phyloP scores from a whole-genome alignment of 2,797 vertebrate species.

The Neopelma chrysocephalum region DNA sequence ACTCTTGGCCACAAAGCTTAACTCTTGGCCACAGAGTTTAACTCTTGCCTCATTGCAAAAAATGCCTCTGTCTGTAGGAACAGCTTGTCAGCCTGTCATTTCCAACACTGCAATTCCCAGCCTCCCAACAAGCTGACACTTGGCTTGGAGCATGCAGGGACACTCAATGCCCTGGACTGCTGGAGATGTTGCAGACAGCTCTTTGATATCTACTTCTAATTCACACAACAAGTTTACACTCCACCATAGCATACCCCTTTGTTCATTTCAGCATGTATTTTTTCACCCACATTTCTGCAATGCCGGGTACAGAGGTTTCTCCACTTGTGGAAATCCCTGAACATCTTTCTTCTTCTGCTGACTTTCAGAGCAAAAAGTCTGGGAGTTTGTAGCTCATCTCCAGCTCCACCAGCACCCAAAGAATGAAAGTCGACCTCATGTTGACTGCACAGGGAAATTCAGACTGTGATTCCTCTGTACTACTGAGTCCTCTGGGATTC shows the following conservation, averaged over 20 bases:
- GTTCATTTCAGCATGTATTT: neutral
- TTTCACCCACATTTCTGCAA: neutral
- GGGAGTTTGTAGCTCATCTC: neutral
- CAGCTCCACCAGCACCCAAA: neutral
- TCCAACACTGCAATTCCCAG: neutral
- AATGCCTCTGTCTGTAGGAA: neutral
- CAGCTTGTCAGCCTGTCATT: neutral
- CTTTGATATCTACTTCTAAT: neutral
- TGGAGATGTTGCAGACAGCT: neutral
- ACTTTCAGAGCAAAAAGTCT: neutral
- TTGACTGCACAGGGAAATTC: neutral
- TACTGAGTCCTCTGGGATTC: neutral
- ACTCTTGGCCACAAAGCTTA: neutral
- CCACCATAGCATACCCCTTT: neutral
- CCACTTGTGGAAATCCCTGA: neutral
- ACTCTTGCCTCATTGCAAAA: neutral
- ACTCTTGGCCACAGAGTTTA: neutral
- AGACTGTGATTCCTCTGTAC: neutral
- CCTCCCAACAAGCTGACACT: neutral
- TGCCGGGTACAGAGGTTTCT: neutral
- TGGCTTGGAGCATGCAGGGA: neutral
- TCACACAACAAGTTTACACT: neutral
- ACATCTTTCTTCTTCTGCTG: neutral
- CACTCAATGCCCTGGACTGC: neutral
- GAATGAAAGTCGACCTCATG: neutral